A percentile compares a stretch with the other conserved stretches of the same genome.
Evolutionary conservation across 2,113 vertebrate genomes (phyloP).

Genomic region (Corapipo altera): DNA sequence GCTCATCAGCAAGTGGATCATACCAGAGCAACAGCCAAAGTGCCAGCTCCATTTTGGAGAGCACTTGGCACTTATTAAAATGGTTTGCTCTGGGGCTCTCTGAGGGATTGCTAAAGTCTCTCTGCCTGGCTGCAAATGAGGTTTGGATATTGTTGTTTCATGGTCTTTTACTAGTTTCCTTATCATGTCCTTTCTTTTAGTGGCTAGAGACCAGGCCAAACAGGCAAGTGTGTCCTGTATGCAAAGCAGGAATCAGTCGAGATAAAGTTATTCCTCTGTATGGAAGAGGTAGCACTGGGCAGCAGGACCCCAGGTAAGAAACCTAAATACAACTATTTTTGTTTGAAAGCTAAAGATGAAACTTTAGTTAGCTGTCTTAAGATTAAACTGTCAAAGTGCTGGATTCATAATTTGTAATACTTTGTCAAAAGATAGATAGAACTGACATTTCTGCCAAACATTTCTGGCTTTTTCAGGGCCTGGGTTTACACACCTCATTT

Average conservation of each 20-base stretch:
- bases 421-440: neutral
- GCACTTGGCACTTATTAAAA: neutral
- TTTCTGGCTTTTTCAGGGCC: neutral
- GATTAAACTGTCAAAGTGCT: neutral
- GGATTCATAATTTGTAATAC: neutral
- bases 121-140: neutral
- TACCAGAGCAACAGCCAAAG: neutral
- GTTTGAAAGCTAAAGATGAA: neutral
- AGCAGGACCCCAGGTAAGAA: constrained; percentile 94
- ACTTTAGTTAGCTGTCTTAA: neutral
- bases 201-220: constrained; percentile 98
- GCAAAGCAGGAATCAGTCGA: constrained; percentile 96
- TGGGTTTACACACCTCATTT: neutral
- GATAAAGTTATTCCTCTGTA: constrained; percentile 99
- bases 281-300: constrained; percentile 93
- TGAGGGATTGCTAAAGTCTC: neutral
- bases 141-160: neutral
- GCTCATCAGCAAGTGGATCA: neutral
- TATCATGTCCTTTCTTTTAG: constrained; percentile 66
- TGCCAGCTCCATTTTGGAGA: neutral
- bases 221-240: constrained; percentile 97
- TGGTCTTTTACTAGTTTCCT: neutral
- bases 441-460: neutral
- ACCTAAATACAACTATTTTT: neutral
- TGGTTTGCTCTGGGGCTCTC: neutral